Evolutionary conservation across 2,113 vertebrate species (phyloP).

Genomic region (Zootoca vivipara): DNA sequence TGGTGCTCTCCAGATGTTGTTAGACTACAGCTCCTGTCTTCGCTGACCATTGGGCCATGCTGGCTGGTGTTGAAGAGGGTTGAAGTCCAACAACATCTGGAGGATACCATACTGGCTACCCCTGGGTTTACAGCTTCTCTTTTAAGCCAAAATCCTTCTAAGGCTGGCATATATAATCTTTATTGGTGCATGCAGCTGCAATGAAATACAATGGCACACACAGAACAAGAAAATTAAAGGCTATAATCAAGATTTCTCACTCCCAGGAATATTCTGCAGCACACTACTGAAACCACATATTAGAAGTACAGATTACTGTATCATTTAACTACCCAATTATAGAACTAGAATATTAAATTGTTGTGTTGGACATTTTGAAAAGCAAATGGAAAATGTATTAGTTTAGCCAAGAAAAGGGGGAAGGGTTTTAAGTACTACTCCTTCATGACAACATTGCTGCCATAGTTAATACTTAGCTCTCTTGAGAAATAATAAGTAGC

Average conservation of each 20-base stretch:
- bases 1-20: too few relatives aligned
- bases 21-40: too few relatives aligned
- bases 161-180: slow-evolving; percentile 62
- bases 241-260: background rate
- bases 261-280: slow-evolving; percentile 43
- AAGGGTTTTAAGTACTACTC: background rate
- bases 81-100: too few relatives aligned
- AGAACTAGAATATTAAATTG: slow-evolving; percentile 41
- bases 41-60: too few relatives aligned
- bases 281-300: slow-evolving; percentile 38
- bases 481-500: slow-evolving; percentile 45
- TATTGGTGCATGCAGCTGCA: slow-evolving; percentile 31
- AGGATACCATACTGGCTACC: background rate
- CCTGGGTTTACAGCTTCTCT: slow-evolving; percentile 19
- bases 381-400: slow-evolving; percentile 54
- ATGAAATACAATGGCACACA: slow-evolving; percentile 42
- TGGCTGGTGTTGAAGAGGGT: too few relatives aligned
- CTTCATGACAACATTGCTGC: slow-evolving; percentile 58
- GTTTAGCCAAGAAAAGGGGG: slow-evolving; percentile 37
- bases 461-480: slow-evolving; percentile 41
- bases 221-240: background rate
- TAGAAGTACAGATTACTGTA: slow-evolving; percentile 26
- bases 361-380: slow-evolving; percentile 7
- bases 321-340: slow-evolving; percentile 22
- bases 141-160: slow-evolving; percentile 72